A percentile compares a stretch with the other conserved stretches of the same genome.
phyloP scores from a whole-genome alignment of 2,113 vertebrate species.

The Cepphus grylle region DNA sequence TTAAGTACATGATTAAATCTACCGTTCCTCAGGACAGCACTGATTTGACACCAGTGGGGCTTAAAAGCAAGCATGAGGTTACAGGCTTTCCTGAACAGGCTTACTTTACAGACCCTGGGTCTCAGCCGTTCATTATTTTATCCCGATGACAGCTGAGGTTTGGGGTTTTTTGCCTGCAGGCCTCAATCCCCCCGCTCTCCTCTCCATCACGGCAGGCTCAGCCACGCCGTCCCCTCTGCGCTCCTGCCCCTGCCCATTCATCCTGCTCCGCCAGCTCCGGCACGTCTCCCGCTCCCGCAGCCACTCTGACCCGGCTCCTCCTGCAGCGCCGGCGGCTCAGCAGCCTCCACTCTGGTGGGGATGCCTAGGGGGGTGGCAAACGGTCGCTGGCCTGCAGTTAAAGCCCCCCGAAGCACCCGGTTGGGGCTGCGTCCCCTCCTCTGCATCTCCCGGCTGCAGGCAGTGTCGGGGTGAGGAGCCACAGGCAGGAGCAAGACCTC shows the following conservation, averaged over 20 bases:
- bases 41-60: not conserved
- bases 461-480: fast-evolving
- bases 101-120: not conserved
- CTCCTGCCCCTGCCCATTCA: not conserved
- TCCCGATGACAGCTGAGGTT: constrained; percentile 50
- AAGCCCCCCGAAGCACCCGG: fast-evolving
- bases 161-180: constrained; percentile 4
- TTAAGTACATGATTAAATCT: not conserved
- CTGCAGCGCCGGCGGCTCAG: fast-evolving
- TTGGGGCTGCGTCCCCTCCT: not conserved
- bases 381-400: fast-evolving
- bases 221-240: fast-evolving
- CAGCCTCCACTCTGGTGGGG: fast-evolving
- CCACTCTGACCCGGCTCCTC: not conserved
- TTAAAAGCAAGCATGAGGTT: constrained; percentile 36
- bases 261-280: fast-evolving
- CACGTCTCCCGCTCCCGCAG: not conserved
- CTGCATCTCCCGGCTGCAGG: not conserved
- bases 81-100: not conserved
- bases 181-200: not conserved
- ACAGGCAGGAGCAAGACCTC: not conserved
- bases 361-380: not conserved
- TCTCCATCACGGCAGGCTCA: not conserved
- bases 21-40: not conserved
- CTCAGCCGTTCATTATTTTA: constrained; percentile 11